Percentiles rank a stretch among this genome's conserved stretches.
Conservation (phyloP, 2,113 vertebrate genomes). For the Smithornis capensis region DNA sequence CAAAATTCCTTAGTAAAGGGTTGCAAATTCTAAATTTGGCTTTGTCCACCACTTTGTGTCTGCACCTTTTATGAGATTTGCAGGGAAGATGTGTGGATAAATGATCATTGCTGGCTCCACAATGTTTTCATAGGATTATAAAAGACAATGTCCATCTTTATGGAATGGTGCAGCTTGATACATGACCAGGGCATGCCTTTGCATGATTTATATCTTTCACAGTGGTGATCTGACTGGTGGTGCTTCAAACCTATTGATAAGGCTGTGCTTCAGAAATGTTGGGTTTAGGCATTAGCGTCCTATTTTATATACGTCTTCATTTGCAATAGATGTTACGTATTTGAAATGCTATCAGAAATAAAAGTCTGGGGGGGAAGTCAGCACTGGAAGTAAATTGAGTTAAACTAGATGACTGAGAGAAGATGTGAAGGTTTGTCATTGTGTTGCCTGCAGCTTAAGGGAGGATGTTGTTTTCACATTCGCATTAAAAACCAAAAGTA, state of each 20-base stretch:
- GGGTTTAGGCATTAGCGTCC: background rate
- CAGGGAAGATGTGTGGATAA: background rate
- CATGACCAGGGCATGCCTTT: background rate
- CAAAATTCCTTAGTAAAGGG: background rate
- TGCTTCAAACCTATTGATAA: background rate
- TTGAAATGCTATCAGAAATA: background rate
- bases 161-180: background rate
- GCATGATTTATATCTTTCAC: background rate
- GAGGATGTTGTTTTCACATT: background rate
- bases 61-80: background rate
- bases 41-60: background rate
- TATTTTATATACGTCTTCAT: background rate
- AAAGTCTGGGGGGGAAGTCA: background rate
- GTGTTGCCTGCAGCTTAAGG: fast-evolving
- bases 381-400: background rate
- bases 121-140: background rate
- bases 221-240: background rate
- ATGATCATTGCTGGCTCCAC: background rate
- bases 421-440: background rate
- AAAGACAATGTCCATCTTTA: background rate
- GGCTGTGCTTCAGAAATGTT: background rate
- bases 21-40: background rate
- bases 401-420: background rate
- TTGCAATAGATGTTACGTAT: background rate
- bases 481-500: background rate